Percentiles rank a stretch among this genome's conserved stretches.
Conservation (phyloP, 2,797 vertebrate species). For the Calcarius lapponicus region DNA sequence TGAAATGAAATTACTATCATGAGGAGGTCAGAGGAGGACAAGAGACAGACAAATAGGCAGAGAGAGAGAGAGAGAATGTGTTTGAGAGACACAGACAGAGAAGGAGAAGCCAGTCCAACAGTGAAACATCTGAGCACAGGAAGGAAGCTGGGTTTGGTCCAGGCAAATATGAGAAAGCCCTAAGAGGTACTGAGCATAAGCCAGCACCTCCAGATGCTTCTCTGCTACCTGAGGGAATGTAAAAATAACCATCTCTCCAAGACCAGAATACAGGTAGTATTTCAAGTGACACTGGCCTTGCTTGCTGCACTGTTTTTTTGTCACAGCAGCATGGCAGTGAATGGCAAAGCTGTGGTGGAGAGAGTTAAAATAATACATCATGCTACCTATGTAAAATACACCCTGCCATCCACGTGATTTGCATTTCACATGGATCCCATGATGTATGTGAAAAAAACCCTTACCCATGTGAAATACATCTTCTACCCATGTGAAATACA, state of each 20-base stretch:
- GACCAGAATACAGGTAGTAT: neutral
- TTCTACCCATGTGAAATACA: neutral
- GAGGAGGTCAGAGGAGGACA: conserved; percentile 7
- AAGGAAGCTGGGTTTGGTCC: conserved; percentile 8
- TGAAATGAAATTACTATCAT: neutral
- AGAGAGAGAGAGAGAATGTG: neutral
- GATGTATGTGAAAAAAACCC: neutral
- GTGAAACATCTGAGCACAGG: neutral
- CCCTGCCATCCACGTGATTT: neutral
- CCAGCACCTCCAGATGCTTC: neutral
- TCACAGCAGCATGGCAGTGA: neutral
- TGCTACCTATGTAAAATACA: neutral
- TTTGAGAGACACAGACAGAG: neutral
- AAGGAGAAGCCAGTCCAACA: neutral
- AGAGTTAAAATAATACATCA: neutral
- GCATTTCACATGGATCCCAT: neutral
- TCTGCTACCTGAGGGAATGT: neutral
- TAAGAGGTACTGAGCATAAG: neutral
- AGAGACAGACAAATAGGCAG: neutral
- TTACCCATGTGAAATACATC: neutral
- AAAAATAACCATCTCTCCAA: neutral
- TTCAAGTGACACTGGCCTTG: neutral
- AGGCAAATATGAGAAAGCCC: neutral
- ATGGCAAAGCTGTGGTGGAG: neutral
- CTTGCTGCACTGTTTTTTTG: neutral